Evolutionary conservation across 2,888 invertebrate genomes (phyloP), one percentile per base, ranked within the genome.

Genomic region (Azorinus chamasolen): DNA sequence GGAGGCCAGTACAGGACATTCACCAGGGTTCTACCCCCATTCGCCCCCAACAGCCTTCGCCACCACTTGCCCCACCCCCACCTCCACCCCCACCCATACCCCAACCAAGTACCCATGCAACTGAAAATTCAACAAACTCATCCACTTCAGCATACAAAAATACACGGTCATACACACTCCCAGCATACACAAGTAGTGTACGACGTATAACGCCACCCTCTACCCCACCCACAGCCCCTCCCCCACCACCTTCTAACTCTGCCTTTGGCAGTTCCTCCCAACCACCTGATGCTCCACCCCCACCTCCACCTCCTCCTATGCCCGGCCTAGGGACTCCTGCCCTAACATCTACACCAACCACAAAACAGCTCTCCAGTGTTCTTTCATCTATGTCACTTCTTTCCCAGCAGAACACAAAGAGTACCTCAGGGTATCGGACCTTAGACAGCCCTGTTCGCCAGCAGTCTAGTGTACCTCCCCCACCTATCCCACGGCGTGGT

Each of bases 401-500:
- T 25, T 64, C 69, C 46, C 77, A 71, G 63, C 76, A 70, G 80
- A 65, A 57, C 64, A 41, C 78, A 69, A 57, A 73, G 59, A 57
- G 69, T 22, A 69, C 72, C 50, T 50, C 61, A 20, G 22, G 32
- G 10, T 32, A 32, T 32, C 32, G 32, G 10, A 10, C 5, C 32
- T 72, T 65, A 46, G 63, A 68, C 20, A 78, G 72, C 50, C 79
- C 78, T 43, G 65, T 66, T 25, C 73, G 82, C 65, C 85, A 77
- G 43, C 79, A 72, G 53, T 61, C 64, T 22, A 80, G 58, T 22
- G 71, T 71, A 16, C 82, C 82, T 24, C 82, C 84, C 32, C 83
- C 83, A 55, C 80, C 80, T 24, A 78, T 79, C 10, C 80, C 79
- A 16, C 68, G 45, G 16, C 59, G 51, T 27, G 61, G 63, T 20